Evolutionary conservation across 2,113 vertebrate genomes (phyloP), one percentile per base, ranked within the genome.

Genomic region (Siniperca knerii): DNA sequence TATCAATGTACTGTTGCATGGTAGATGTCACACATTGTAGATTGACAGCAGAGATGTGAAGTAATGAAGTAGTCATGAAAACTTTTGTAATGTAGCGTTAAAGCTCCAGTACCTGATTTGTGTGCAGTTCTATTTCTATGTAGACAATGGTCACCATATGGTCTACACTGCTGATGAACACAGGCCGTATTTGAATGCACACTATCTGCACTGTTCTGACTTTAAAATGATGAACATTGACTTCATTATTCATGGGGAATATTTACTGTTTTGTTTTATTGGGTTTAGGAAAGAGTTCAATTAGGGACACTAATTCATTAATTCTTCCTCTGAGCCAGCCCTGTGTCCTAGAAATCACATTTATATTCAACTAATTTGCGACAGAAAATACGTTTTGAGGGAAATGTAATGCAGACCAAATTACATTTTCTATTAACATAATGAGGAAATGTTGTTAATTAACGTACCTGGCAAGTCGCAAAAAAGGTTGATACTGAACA

Each of bases 181-280:
- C 23, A 50, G 58, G 18, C 60, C 40, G 35, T 12, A 29, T 33
- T 33, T 3, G 8, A 58, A 35, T 46, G 5, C 15, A 25, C 21
- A 12, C 46, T 11, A 6, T 44, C 25, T 54, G 35, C 67, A 13
- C 29, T 55, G 12, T 25, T 50, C 6, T 20, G 23, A 3, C 21
- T 77, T 44, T 52, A 74, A 75, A 70, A 61, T 75, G 8, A 62
- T 46, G n/a, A 61, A 37, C 40, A 61, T 5, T 75, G 42, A 74
- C 52, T 40, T 73, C 13, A 46, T 77, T 2, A 58, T 77, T 73
- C 44, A 54, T 4, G 9, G 7, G 16, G 61, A 69, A 68, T 62
- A 61, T 79, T 70, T 70, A 44, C 10, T 10, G 8, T 72, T 82
- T 57, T 54, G n/a, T 57, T 82, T 87, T 50, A 69, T 11, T 55